Evolutionary conservation across 1,140 invertebrate species (phyloP).

Genomic region (Pentalonia nigronervosa): DNA sequence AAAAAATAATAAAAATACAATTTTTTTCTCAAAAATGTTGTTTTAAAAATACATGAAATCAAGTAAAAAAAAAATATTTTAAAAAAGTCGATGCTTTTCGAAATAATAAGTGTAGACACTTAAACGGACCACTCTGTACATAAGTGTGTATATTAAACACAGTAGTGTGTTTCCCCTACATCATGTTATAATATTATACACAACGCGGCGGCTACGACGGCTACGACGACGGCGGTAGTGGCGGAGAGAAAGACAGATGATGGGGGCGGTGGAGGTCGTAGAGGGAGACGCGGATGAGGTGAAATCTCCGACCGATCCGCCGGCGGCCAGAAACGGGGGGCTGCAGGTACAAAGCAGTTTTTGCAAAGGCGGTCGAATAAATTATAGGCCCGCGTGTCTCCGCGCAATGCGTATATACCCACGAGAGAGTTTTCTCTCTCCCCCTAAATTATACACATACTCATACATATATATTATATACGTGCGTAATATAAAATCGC

Average conservation of each 20-base stretch:
- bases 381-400: conserved; percentile 2
- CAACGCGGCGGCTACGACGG: neutral
- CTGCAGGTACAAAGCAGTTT: conserved; percentile 41
- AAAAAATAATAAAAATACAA: too few species aligned
- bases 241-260: neutral
- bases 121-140: too few species aligned
- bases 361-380: conserved; percentile 48
- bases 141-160: too few species aligned
- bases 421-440: neutral
- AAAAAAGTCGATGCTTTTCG: too few species aligned
- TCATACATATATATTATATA: neutral
- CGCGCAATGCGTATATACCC: neutral
- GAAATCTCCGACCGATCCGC: neutral
- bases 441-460: neutral
- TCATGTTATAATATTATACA: neutral
- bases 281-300: neutral
- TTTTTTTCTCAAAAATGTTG: too few species aligned
- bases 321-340: neutral
- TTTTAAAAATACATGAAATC: too few species aligned
- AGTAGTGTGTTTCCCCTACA: neutral
- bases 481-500: neutral
- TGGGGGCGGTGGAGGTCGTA: neutral
- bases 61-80: too few species aligned
- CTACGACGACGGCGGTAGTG: neutral
- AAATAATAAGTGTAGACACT: too few species aligned